A percentile compares a stretch with the other conserved stretches of the same genome.
These are phyloP conservation scores for Marmota flaviventris DNA, from an alignment of 2,113 vertebrate genomes.

Conservation along the genomic window DNA sequence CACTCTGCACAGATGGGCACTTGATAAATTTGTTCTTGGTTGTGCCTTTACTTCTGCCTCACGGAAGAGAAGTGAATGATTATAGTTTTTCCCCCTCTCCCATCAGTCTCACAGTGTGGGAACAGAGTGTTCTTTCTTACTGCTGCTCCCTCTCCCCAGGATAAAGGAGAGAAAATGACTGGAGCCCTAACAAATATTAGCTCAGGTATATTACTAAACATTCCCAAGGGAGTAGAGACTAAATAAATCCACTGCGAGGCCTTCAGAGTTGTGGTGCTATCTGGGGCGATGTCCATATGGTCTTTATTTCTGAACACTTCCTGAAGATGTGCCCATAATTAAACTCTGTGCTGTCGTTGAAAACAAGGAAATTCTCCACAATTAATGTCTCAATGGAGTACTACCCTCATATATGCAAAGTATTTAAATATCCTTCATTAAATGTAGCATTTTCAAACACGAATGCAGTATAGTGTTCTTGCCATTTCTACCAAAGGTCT, in stretches of 20 bases:
- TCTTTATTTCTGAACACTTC: constrained; percentile 33
- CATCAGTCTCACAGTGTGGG: background rate
- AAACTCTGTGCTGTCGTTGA: background rate
- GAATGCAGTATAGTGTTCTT: background rate
- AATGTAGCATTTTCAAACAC: background rate
- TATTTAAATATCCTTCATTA: constrained; percentile 31
- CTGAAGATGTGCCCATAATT: background rate
- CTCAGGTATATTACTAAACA: constrained; percentile 54
- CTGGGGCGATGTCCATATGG: background rate
- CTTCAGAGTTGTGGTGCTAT: background rate
- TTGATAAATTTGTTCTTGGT: constrained; percentile 62
- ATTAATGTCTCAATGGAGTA: background rate
- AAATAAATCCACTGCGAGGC: constrained; percentile 35
- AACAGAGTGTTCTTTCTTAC: background rate
- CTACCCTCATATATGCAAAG: background rate
- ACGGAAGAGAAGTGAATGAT: constrained; percentile 54
- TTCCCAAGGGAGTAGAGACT: constrained; percentile 30
- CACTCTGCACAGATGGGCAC: constrained; percentile 27
- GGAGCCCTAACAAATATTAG: constrained; percentile 70
- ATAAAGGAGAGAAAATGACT: constrained; percentile 61
- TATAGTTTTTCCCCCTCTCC: background rate
- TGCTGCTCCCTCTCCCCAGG: constrained; percentile 18
- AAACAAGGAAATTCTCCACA: constrained; percentile 29
- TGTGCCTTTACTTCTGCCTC: constrained; percentile 45
- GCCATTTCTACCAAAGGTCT: background rate